Evolutionary conservation across 2,797 vertebrate genomes (phyloP).

Genomic region (Pangasius djambal): DNA sequence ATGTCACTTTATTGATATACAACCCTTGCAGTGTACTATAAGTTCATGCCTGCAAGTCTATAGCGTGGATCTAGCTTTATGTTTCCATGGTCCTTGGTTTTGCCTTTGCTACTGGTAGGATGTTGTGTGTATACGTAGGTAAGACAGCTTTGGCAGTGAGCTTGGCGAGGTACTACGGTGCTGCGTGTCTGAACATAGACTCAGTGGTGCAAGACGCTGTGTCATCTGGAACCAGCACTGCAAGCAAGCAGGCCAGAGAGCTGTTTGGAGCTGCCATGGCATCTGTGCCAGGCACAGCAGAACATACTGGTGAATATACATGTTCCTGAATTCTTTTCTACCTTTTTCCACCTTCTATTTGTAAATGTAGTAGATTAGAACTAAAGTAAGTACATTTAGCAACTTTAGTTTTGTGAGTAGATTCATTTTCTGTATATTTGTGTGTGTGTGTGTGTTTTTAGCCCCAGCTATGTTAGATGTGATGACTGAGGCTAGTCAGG

Average conservation of each 20-base stretch:
- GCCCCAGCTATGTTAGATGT: constrained; percentile 35
- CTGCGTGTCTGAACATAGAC: constrained; percentile 78
- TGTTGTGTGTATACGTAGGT: constrained; percentile 67
- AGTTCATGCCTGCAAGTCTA: background rate
- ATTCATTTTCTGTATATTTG: background rate
- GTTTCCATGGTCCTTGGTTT: background rate
- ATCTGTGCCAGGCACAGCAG: constrained; percentile 61
- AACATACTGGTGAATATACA: constrained; percentile 70
- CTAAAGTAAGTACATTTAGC: background rate
- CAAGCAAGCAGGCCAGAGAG: constrained; percentile 73
- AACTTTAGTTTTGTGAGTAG: background rate
- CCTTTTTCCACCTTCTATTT: background rate
- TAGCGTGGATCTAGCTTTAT: background rate
- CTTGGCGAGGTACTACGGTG: constrained; percentile 77
- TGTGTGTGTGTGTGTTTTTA: constrained; percentile 35
- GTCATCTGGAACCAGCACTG: constrained; percentile 63
- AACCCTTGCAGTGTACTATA: background rate
- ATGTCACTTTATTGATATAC: background rate
- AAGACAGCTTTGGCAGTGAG: constrained; percentile 71
- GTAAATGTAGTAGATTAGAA: background rate
- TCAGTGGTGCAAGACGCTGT: constrained; percentile 79
- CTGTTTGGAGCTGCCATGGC: constrained; percentile 75
- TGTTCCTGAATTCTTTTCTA: background rate
- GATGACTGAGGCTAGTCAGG: constrained; percentile 15
- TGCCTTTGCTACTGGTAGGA: background rate